Evolutionary conservation across 2,797 vertebrate genomes (phyloP).

Genomic region (Syngnathus acus): DNA sequence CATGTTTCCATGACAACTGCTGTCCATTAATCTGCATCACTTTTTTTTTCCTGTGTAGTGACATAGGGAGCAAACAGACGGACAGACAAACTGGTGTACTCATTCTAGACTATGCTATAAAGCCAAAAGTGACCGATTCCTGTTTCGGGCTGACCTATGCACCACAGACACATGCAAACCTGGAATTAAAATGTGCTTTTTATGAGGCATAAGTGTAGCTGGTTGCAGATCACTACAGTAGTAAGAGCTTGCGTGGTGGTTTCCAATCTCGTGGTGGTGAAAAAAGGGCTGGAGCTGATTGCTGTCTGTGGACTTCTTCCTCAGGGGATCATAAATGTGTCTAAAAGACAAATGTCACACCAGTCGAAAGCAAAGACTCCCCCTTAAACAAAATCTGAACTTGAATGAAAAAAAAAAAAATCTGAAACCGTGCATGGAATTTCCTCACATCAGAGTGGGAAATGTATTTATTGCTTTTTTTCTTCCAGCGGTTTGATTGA

Average conservation of each 20-base stretch:
- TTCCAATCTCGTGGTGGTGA: neutral
- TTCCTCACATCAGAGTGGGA: neutral
- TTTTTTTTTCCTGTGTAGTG: neutral
- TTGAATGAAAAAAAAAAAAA: neutral
- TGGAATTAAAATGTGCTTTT: neutral
- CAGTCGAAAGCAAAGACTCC: neutral
- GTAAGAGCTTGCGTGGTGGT: neutral
- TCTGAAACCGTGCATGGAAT: neutral
- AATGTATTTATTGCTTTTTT: slow-evolving; percentile 5
- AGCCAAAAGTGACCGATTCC: neutral
- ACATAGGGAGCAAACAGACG: no score
- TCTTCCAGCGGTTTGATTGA: slow-evolving; percentile 24
- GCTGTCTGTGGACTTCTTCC: neutral
- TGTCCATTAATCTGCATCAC: neutral
- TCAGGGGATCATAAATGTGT: neutral
- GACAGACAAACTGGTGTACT: neutral
- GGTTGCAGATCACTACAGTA: neutral
- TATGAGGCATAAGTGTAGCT: neutral
- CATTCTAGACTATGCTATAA: neutral
- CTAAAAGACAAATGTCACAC: neutral
- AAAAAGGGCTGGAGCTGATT: neutral
- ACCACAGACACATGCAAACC: neutral
- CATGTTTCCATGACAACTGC: slow-evolving; percentile 1
- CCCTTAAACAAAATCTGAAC: neutral
- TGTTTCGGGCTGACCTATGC: neutral